Base-by-base conservation (phyloP, 1,140 invertebrate genomes). In the Zaprionus africanus region DNA sequence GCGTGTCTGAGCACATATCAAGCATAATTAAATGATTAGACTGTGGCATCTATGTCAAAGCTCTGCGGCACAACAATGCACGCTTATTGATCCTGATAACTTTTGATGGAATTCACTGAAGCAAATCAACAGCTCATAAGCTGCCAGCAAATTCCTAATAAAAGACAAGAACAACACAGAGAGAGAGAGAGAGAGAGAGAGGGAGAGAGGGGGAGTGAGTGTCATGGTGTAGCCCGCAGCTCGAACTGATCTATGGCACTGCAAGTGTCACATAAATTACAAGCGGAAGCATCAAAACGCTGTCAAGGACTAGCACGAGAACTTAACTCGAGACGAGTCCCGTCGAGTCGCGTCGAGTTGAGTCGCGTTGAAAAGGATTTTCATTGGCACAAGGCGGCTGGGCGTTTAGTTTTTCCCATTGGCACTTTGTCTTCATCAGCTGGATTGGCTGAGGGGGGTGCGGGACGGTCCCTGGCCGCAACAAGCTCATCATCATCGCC, bases 231-330 rank as follows among this genome's bases (percentile, higher is more conserved):
- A 57, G 68, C 77, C 69, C 74, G 38, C 31, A 53, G 56, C 49
- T 43, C 24, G 28, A 49, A 46, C 80, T 90, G 85, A 88, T 88
- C 84, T 84, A 88, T 81, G 81, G 68, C 76, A 78, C 70, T 88
- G 85, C 81, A 88, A 88, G 84, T 90, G 84, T 90, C 84, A 90
- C 85, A 88, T 88, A 88, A 88, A 88, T 90, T 88, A 90, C 84
- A 84, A 90, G 72, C 85, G 85, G 85, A 84, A 88, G 81, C 84
- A 88, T 88, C 84, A 90, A 88, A 88, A 88, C 76, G 84, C 71
- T 88, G 77, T 88, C 80, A 87, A 87, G 78, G 6, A 46, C 6
- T 69, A 41, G 46, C 57, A 66, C 56, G 61, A 38, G 54, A 49
- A 57, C 26, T 36, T 22, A 59, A 62, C 56, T 57, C 12, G 34